These are phyloP conservation scores for Aphis craccivora DNA, from an alignment of 1,140 invertebrate species.

Conservation along the genomic window DNA sequence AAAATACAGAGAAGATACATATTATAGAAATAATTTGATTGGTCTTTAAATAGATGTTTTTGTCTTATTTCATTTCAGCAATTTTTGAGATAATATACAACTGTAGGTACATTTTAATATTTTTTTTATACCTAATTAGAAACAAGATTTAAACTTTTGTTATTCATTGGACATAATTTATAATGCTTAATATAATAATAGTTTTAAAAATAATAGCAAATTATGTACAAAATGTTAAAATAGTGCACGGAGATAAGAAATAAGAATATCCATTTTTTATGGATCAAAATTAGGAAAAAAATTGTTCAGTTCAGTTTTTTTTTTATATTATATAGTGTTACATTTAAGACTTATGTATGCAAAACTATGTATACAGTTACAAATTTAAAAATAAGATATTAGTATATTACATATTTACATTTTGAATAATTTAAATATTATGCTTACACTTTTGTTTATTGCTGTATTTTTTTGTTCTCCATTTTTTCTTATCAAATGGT, in stretches of 20 bases:
- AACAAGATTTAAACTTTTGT: neutral
- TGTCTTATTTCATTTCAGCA: neutral
- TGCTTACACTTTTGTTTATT: constrained; percentile 57
- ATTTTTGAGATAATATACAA: neutral
- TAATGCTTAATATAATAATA: neutral
- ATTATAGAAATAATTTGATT: neutral
- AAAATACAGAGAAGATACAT: neutral
- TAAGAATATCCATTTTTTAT: neutral
- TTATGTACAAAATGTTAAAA: neutral
- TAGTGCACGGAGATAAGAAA: too few species aligned
- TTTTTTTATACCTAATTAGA: neutral
- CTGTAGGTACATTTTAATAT: neutral
- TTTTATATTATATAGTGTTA: neutral
- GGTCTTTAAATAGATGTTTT: neutral
- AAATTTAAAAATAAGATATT: too few species aligned
- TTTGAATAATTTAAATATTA: neutral
- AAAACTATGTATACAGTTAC: too few species aligned
- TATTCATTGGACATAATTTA: neutral
- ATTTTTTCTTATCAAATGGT: constrained; percentile 61
- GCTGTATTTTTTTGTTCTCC: constrained; percentile 60
- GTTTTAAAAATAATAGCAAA: neutral
- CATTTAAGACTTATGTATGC: neutral
- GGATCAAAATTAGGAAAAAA: neutral
- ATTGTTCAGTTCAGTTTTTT: neutral
- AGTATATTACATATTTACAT: too few species aligned